A percentile compares a stretch with the other conserved stretches of the same genome.
These are phyloP conservation scores for Tridacna gigas DNA, from an alignment of 2,888 invertebrate genomes.

Conservation along the genomic window DNA sequence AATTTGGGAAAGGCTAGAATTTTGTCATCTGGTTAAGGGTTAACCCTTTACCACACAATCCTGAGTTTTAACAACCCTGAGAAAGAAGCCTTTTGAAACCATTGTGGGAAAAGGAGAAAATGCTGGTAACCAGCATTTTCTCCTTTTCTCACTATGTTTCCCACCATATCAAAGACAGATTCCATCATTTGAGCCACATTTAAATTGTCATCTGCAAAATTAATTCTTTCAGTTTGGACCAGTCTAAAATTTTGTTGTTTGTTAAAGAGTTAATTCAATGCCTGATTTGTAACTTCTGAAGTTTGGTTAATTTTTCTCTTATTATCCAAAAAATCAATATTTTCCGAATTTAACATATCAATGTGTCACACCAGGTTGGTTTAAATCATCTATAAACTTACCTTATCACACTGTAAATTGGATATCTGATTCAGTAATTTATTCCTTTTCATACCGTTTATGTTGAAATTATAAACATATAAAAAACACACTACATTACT, in stretches of 20 bases:
- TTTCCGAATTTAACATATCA: conserved; percentile 35
- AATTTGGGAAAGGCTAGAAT: not conserved
- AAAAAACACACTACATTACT: conserved; percentile 41
- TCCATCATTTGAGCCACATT: not conserved
- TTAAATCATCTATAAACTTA: conserved; percentile 52
- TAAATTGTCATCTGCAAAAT: not conserved
- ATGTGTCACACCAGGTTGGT: conserved; percentile 22
- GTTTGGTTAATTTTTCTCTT: conserved; percentile 36
- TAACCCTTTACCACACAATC: too few species aligned
- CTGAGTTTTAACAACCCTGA: not conserved
- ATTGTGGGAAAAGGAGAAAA: not conserved
- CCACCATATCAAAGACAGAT: not conserved
- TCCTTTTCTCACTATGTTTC: not conserved
- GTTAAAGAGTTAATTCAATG: not conserved
- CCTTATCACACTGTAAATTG: conserved; percentile 54
- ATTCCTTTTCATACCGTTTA: conserved; percentile 56
- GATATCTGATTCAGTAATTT: conserved; percentile 63
- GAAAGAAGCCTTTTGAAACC: not conserved
- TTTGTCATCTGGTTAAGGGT: not conserved
- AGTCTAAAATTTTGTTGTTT: not conserved
- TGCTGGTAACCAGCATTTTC: not conserved
- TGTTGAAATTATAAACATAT: conserved; percentile 58
- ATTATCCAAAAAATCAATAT: conserved; percentile 26
- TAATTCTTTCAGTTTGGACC: not conserved
- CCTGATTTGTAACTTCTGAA: conserved; percentile 39